Conservation (phyloP, 2,888 invertebrate species). For the Aproaerema taeniolella region DNA sequence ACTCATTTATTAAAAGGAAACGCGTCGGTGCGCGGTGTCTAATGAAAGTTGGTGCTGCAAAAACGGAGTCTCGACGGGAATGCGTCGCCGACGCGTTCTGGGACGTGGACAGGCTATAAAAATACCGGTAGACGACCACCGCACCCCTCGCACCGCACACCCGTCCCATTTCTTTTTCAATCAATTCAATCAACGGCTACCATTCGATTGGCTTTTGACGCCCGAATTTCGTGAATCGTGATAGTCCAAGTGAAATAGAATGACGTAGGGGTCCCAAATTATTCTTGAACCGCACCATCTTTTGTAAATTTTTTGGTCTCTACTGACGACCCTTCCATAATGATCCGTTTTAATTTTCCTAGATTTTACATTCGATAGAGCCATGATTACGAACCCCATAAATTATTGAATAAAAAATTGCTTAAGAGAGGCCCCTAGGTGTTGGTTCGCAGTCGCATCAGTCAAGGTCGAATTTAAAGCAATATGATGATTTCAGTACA, state of each 20-base stretch:
- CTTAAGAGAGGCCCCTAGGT: constrained; percentile 30
- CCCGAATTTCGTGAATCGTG: constrained; percentile 15
- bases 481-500: constrained; percentile 9
- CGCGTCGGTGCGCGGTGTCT: constrained; percentile 62
- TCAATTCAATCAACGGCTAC: constrained; percentile 68
- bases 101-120: constrained; percentile 72
- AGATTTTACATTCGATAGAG: not conserved
- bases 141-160: constrained; percentile 30
- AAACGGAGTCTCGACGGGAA: constrained; percentile 68
- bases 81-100: constrained; percentile 72
- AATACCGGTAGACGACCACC: constrained; percentile 57
- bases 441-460: constrained; percentile 16
- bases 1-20: constrained; percentile 73
- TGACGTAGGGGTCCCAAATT: constrained; percentile 6
- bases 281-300: not conserved
- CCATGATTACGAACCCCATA: constrained; percentile 24
- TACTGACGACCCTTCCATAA: not conserved
- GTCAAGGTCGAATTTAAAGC: constrained; percentile 33
- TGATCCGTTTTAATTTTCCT: not conserved
- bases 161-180: constrained; percentile 66
- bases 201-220: constrained; percentile 57
- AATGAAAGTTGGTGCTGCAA: constrained; percentile 72
- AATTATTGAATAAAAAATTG: constrained; percentile 35
- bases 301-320: not conserved
- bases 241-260: constrained; percentile 11